Evolutionary conservation across 2,888 invertebrate genomes (phyloP), one percentile per base, ranked within the genome.

Genomic region (Troides oblongomaculatus): DNA sequence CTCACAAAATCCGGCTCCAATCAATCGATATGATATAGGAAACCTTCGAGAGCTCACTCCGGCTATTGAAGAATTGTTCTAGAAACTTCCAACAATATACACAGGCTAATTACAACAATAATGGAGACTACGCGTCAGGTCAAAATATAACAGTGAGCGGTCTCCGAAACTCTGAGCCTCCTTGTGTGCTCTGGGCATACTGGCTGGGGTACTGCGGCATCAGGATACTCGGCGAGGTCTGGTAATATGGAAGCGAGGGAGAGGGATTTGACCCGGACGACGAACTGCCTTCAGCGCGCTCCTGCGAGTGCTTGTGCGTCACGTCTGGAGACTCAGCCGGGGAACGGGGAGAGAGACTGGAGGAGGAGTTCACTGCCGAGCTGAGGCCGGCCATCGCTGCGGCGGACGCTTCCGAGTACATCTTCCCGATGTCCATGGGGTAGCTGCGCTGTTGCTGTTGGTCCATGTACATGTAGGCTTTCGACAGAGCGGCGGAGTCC

Each of bases 101-200:
- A 63, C 53, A 63, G 46, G 7, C 53, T 21, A 63, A 39, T 58
- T 58, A 65, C 46, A 65, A 58, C 64, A 57, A 64, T 30, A 12
- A 23, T 17, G 43, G 21, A 53, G 17, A 71, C 77, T 86, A 89
- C 57, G 78, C 81, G 81, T 95, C 95, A 93, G 95, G 96, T 96
- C 96, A 96, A 93, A 96, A 96, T 94, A 96, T 95, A 78, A 96
- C 96, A 64, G 96, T 95, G 23, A 96, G 87, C 1, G 96, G 96
- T 82, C 96, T 93, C 77, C 96, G 90, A 84, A 96, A 96, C 84
- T 96, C 96, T 61, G 94, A 92, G 46, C 95, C 94, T 7, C 93
- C 91, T 81, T 94, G 94, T 1, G 94, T 83, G 5, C 92, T 82
- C 66, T 93, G 92, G 0, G 94, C 90, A 71, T 94, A 94, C 76